These are phyloP conservation scores for Gorsachius magnificus DNA, from an alignment of 2,797 vertebrate species.

Conservation along the genomic window DNA sequence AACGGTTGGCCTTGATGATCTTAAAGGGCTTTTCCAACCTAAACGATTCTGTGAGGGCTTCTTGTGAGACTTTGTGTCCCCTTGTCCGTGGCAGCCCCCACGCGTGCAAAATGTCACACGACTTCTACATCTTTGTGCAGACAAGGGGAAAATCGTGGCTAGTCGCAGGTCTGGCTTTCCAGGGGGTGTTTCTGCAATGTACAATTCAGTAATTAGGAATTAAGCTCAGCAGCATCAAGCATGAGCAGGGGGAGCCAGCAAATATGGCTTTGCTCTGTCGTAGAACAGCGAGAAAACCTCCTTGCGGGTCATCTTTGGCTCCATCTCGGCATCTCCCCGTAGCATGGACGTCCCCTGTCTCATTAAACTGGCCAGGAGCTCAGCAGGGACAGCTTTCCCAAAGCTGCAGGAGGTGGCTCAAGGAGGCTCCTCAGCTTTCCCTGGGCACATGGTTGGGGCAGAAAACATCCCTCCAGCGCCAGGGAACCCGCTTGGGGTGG, in stretches of 20 bases:
- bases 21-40: too few species aligned
- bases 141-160: not conserved
- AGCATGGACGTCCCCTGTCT: fast-evolving
- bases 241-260: not conserved
- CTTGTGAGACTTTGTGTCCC: not conserved
- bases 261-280: not conserved
- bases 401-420: not conserved
- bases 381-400: not conserved
- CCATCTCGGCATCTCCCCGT: not conserved
- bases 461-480: too few species aligned
- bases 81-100: not conserved
- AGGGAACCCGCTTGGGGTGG: too few species aligned
- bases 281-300: not conserved
- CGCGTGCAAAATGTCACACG: fast-evolving
- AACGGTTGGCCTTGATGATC: too few species aligned
- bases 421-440: not conserved
- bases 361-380: not conserved
- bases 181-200: not conserved
- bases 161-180: not conserved
- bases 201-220: not conserved
- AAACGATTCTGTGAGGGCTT: not conserved
- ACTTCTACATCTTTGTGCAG: not conserved
- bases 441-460: fast-evolving
- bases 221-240: not conserved
- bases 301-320: not conserved